Conservation (phyloP, 2,888 invertebrate genomes). For the Thymelicus lineola region DNA sequence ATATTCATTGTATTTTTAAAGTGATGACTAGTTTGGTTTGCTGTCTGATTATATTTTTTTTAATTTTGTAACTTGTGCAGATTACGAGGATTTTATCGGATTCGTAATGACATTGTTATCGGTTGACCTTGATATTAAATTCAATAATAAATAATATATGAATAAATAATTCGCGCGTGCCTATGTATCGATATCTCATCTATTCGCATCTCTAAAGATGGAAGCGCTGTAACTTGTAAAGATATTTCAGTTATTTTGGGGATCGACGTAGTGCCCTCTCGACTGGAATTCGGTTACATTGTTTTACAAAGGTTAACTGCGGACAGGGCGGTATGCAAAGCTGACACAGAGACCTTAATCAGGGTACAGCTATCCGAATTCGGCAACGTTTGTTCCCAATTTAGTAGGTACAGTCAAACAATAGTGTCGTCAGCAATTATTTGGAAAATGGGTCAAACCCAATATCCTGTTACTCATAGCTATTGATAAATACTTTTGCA, state of each 20-base stretch:
- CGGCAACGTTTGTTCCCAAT: slow-evolving; percentile 26
- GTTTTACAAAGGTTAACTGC: slow-evolving; percentile 55
- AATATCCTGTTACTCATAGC: no score
- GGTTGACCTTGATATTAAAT: no score
- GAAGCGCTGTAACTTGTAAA: slow-evolving; percentile 46
- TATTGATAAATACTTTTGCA: no score
- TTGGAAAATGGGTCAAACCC: slow-evolving; percentile 9
- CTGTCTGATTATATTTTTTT: no score
- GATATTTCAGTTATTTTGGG: slow-evolving; percentile 66
- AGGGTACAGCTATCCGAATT: slow-evolving; percentile 17
- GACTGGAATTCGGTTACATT: slow-evolving; percentile 56
- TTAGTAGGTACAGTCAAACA: slow-evolving; percentile 13
- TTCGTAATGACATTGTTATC: no score
- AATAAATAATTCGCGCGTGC: not conserved
- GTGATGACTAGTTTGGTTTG: not conserved
- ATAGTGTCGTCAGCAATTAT: slow-evolving; percentile 8
- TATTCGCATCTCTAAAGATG: slow-evolving; percentile 14
- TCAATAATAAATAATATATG: no score
- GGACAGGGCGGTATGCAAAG: slow-evolving; percentile 53
- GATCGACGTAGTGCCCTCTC: slow-evolving; percentile 55
- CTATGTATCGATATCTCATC: slow-evolving; percentile 3
- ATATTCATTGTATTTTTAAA: not conserved
- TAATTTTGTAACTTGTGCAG: no score
- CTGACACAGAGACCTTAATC: slow-evolving; percentile 45
- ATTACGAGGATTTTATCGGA: no score